Percentiles rank a stretch among this genome's conserved stretches.
These are phyloP conservation scores for Jacana jacana DNA, from an alignment of 2,113 vertebrate genomes.

Conservation along the genomic window DNA sequence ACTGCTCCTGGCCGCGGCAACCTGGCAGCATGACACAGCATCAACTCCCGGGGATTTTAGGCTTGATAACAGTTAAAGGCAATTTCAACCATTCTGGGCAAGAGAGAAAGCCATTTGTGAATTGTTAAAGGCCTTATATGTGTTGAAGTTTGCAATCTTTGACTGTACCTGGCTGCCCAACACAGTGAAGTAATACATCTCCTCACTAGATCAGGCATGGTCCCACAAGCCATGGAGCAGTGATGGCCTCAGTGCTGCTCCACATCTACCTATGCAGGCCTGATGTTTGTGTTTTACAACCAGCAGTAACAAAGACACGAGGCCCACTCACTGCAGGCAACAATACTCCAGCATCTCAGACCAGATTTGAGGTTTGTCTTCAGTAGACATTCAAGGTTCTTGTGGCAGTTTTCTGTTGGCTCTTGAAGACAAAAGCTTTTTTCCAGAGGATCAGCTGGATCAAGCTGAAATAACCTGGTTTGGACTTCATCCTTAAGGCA, in stretches of 20 bases:
- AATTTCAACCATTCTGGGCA: neutral
- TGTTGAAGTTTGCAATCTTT: neutral
- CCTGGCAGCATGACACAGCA: rapidly evolving
- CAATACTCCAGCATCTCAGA: neutral
- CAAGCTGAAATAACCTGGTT: neutral
- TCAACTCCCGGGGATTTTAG: rapidly evolving
- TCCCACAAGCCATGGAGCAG: neutral
- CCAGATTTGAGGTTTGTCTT: neutral
- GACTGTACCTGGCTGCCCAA: neutral
- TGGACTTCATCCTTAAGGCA: neutral
- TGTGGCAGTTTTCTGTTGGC: neutral
- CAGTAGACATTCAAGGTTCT: neutral
- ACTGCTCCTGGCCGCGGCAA: too few relatives aligned
- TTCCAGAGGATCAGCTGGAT: neutral
- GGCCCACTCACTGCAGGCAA: neutral
- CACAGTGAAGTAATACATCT: neutral
- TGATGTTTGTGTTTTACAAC: neutral
- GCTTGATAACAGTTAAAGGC: neutral
- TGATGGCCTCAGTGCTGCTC: neutral
- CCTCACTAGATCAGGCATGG: neutral
- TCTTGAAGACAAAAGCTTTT: neutral
- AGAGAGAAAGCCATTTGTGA: neutral
- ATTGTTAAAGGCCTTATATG: neutral
- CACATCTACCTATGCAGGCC: neutral
- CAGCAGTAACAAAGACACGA: neutral